phyloP scores from a whole-genome alignment of 2,888 invertebrate genomes.

The Crioceris asparagi region DNA sequence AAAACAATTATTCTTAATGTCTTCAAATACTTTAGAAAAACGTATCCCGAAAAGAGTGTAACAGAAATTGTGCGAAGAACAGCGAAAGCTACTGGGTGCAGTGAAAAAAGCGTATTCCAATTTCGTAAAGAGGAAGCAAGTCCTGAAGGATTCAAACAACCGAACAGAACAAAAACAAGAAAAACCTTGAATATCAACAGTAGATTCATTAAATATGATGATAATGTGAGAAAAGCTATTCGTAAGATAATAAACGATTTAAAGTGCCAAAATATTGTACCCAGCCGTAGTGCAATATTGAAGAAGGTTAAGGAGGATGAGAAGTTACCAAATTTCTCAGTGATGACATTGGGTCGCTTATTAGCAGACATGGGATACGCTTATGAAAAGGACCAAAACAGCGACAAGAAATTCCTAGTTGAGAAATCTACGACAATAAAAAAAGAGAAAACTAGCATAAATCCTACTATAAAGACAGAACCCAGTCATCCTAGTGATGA shows the following conservation, averaged over 20 bases:
- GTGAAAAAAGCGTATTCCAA: constrained; percentile 37
- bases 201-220: constrained; percentile 35
- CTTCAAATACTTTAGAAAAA: constrained; percentile 34
- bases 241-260: constrained; percentile 34
- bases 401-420: constrained; percentile 33
- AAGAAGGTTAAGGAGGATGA: constrained; percentile 30
- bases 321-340: constrained; percentile 33
- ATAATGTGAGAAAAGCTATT: constrained; percentile 31
- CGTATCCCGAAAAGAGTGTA: constrained; percentile 32
- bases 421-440: too few relatives aligned
- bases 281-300: constrained; percentile 33
- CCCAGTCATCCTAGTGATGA: too few relatives aligned
- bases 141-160: constrained; percentile 34
- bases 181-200: constrained; percentile 36
- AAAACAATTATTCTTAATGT: constrained; percentile 38
- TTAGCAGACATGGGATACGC: constrained; percentile 37
- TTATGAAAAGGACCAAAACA: constrained; percentile 31
- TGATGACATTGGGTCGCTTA: constrained; percentile 35
- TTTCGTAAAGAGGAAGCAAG: constrained; percentile 37
- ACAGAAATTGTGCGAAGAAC: constrained; percentile 34
- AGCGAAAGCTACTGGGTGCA: constrained; percentile 36
- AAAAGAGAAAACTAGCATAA: too few relatives aligned
- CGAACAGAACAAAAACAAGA: constrained; percentile 34
- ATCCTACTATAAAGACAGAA: too few relatives aligned
- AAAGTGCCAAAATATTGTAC: constrained; percentile 30